Evolutionary conservation across 1,140 invertebrate species (phyloP), one percentile per base, ranked within the genome.

Genomic region (Euwallacea similis): DNA sequence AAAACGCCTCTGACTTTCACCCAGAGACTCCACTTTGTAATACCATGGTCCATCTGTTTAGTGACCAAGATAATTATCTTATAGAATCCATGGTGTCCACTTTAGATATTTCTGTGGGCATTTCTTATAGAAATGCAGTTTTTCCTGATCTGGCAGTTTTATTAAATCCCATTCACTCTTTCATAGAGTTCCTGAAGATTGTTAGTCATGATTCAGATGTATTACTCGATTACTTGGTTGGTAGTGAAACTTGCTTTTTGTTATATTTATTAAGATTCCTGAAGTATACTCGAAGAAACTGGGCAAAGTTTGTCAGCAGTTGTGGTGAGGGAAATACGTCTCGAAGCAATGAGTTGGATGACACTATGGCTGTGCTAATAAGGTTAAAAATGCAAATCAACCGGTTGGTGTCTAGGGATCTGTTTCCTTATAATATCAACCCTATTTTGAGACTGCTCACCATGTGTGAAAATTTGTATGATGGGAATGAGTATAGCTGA

Each of bases 31-130:
- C 91, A 33, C 87, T 95, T 62, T 92, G 92, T 7, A 93, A 94
- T 81, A 94, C 94, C 86, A 86, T 95, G 62, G 91, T 96, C 54
- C 91, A 93, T 79, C 83, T 96, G 53, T 95, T 96, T 78, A 89
- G 90, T 74, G 93, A 96, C 82, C 93, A 96, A 81, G 94, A 96
- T 80, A 94, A 96, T 80, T 93, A 93, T 74, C 80, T 96, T 62
- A 91, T 96, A 33, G 94, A 96, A 84, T 90, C 91, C n/a, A 93
- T 96, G 92, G 91, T 96, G 0, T 96, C 93, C 81, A 93, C 91
- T 50, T 81, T 96, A 42, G 93, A 96, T 80, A 93, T 95, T 41
- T 92, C 91, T 6, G 89, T 92, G 53, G 93, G 92, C 59, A 87
- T 95, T 16, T 92, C 91, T 33, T 92, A 92, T 77, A 87, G 91